Base-by-base conservation (phyloP, 1,140 invertebrate species). In the Potamilus streckersoni region DNA sequence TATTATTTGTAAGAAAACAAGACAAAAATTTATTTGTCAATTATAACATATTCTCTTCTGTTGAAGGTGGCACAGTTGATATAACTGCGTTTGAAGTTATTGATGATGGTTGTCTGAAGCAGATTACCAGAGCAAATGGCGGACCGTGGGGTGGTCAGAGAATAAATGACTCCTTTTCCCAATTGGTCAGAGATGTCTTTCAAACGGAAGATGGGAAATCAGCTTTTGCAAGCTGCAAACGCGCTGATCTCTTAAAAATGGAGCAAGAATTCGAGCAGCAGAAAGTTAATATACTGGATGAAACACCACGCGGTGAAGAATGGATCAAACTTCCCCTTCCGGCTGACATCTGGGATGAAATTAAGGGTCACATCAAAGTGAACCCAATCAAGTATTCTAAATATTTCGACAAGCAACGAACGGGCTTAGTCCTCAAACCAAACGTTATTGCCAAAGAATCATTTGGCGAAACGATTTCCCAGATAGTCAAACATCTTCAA, bases 1-100 rank as follows among this genome's bases (percentile, higher is more conserved):
- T 38, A 6, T 38, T 6, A 6, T 38, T 6, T 38, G 4, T 1
- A 38, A 38, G 38, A 4, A 38, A 38, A 38, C 1, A 6, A 38
- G 8, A 8, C 4, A 6, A 38, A 2, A 38, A 38, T 8, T 38
- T 38, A 2, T 0, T 8, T 38, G 38, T 38, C 4, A 38, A 2
- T 38, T 38, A 38, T 38, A 2, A 6, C 4, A 38, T 8, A 4
- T 38, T 38, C 38, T 38, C 38, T 38, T 38, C 38, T 38, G 8
- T 74, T 74, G 19, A n/a, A 74, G 73, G 73, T 55, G 73, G 73
- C 13, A 74, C 73, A 61, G 73, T 59, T 12, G 73, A 74, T 59
- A 68, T 74, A 55, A 68, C 73, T 15, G 73, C 73, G n/a, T 59
- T 74, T 15, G 57, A 74, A 69, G 65, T 74, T 11, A 27, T 49